phyloP scores from a whole-genome alignment of 2,888 invertebrate species.

The Macaria liturata region DNA sequence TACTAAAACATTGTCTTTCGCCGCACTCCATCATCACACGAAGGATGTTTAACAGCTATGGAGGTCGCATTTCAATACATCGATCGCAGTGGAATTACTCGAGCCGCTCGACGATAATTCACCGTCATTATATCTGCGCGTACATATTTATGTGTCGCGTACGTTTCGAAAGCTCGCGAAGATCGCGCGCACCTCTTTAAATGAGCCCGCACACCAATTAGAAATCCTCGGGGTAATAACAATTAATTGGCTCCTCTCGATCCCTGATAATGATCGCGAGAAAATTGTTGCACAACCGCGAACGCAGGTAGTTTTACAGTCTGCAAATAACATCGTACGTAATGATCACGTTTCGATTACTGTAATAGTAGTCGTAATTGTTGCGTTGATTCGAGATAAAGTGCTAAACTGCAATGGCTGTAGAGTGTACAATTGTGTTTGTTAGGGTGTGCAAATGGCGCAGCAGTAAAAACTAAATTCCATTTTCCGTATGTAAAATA shows the following conservation, averaged over 20 bases:
- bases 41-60: constrained; percentile 54
- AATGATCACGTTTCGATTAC: constrained; percentile 38
- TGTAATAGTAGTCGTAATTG: constrained; percentile 37
- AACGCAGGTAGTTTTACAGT: constrained; percentile 15
- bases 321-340: constrained; percentile 20
- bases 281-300: constrained; percentile 30
- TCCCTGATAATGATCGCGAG: constrained; percentile 33
- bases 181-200: constrained; percentile 37
- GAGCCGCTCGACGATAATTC: constrained; percentile 63
- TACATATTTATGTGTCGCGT: constrained; percentile 50
- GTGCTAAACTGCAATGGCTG: constrained; percentile 13
- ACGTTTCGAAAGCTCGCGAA: constrained; percentile 42
- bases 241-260: constrained; percentile 39
- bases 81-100: constrained; percentile 63
- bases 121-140: constrained; percentile 58
- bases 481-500: constrained; percentile 8
- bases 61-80: constrained; percentile 54
- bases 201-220: constrained; percentile 39
- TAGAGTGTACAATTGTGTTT: neutral
- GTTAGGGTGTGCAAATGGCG: neutral
- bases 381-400: constrained; percentile 21
- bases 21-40: constrained; percentile 40
- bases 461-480: constrained; percentile 6
- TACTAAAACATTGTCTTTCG: constrained; percentile 44
- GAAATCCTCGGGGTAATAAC: constrained; percentile 39